These are phyloP conservation scores for Phoenoteleia sp. DNA, from an alignment of 2,888 invertebrate genomes.

Conservation along the genomic window DNA sequence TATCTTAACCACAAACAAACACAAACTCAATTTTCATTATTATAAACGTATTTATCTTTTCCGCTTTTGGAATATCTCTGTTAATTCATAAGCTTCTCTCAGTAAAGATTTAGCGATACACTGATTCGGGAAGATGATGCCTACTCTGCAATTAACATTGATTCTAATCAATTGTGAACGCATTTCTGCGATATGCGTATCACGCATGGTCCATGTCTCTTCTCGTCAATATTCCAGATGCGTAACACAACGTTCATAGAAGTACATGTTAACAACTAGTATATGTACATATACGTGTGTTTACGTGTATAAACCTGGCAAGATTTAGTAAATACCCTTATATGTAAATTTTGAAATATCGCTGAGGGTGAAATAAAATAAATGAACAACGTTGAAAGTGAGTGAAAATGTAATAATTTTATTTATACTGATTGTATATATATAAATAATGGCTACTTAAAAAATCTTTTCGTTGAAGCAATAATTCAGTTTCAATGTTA, in stretches of 20 bases:
- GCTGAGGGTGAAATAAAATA: constrained; percentile 27
- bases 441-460: not conserved
- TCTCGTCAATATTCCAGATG: constrained; percentile 66
- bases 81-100: constrained; percentile 10
- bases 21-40: constrained; percentile 28
- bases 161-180: constrained; percentile 78
- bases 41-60: constrained; percentile 39
- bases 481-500: not conserved
- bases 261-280: constrained; percentile 43
- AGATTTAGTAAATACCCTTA: constrained; percentile 38
- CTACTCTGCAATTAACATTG: constrained; percentile 77
- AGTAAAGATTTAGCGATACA: constrained; percentile 17
- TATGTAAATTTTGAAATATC: constrained; percentile 48
- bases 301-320: constrained; percentile 24
- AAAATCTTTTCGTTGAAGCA: not conserved
- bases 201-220: constrained; percentile 63
- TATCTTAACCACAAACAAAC: too few relatives aligned
- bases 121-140: constrained; percentile 22
- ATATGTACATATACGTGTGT: not conserved
- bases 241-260: constrained; percentile 19
- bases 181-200: constrained; percentile 76
- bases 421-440: too few relatives aligned
- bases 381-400: constrained; percentile 34
- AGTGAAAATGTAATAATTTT: not conserved
- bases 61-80: constrained; percentile 1